Evolutionary conservation across 2,888 invertebrate genomes (phyloP), one percentile per base, ranked within the genome.

Genomic region (Synanthedon formicaeformis): DNA sequence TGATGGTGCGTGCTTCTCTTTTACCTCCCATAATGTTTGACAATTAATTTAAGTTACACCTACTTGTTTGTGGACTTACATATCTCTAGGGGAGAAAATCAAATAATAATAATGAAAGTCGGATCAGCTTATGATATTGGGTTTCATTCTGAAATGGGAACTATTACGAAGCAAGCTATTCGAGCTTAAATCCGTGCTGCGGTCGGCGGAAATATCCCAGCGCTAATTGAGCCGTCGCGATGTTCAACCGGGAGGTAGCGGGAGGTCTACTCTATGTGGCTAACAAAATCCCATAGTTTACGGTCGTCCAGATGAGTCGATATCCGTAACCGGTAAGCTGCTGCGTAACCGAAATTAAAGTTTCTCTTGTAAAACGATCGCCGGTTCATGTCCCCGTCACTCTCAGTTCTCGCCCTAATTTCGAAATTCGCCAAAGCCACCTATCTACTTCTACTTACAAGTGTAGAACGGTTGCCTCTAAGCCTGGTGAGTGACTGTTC

Each of bases 301-400:
- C 41, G 50, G 12, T 18, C 50, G 23, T 13, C 27, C n/a, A 41
- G 56, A 56, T 60, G 57, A 60, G 54, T 53, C 53, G 48, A 51
- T 51, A 48, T 51, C 18, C 34, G 48, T 53, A n/a, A n/a, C n/a
- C n/a, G n/a, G n/a, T 55, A 55, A 62, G 55, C 56, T 57, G 55
- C 54, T 62, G 64, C 62, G 60, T 61, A 56, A 54, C 56, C 60
- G 56, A 59, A 62, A 63, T 64, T 63, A 63, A 62, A 59, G 56
- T 64, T 60, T 50, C 27, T 50, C n/a, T 50, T 52, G 55, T 53
- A 50, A 53, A 41, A 50, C 54, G 45, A 34, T 53, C 6, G 12
- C 16, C 12, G 49, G 34, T 34, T 34, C 34, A 10, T 34, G 2
- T 34, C 8, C 10, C 34, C 34, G 6, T 34, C 34, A 34, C 34